These are phyloP conservation scores for Atherinosoma microstoma DNA, from an alignment of 2,797 vertebrate genomes.

Conservation along the genomic window DNA sequence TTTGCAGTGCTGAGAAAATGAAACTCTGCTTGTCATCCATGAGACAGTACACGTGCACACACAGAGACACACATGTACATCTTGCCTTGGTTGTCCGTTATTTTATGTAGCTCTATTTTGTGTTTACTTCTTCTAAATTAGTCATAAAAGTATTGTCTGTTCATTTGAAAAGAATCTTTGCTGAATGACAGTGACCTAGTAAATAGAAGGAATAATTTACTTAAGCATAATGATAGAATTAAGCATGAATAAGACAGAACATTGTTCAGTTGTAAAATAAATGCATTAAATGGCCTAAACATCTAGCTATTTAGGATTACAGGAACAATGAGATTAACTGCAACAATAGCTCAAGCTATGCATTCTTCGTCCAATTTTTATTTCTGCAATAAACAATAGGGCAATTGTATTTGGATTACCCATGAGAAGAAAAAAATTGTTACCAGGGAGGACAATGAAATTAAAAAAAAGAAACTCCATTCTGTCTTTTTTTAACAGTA, in stretches of 20 bases:
- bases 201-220: conserved; percentile 58
- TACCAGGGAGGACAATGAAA: conserved; percentile 26
- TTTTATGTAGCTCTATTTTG: conserved; percentile 28
- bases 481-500: conserved; percentile 32
- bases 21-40: conserved; percentile 60
- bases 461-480: conserved; percentile 11
- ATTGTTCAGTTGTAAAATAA: conserved; percentile 60
- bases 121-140: conserved; percentile 33
- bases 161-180: conserved; percentile 52
- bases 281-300: conserved; percentile 65
- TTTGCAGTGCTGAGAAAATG: conserved; percentile 64
- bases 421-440: conserved; percentile 35
- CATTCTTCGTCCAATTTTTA: conserved; percentile 50
- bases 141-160: conserved; percentile 41
- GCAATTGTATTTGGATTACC: conserved; percentile 64
- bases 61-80: not conserved
- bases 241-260: conserved; percentile 54
- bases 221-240: conserved; percentile 66
- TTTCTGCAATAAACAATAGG: conserved; percentile 56
- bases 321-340: conserved; percentile 71
- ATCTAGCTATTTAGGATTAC: conserved; percentile 71
- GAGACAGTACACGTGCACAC: conserved; percentile 25
- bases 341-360: conserved; percentile 59
- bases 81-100: conserved; percentile 8
- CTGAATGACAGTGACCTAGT: conserved; percentile 46